Percentiles rank a stretch among this genome's conserved stretches.
phyloP scores from a whole-genome alignment of 2,113 vertebrate species.

The Macrotus californicus region DNA sequence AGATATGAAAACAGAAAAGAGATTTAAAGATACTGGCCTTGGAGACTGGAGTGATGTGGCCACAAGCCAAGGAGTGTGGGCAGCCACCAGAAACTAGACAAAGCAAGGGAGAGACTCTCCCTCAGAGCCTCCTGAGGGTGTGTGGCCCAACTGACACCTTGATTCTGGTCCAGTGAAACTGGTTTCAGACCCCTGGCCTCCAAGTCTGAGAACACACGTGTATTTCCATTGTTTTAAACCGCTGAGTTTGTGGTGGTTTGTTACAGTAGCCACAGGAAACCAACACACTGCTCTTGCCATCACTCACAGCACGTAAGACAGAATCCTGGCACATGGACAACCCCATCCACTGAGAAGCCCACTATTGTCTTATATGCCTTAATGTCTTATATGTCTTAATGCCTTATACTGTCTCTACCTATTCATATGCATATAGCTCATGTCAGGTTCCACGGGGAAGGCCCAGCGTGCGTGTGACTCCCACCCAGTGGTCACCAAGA shows the following conservation, averaged over 20 bases:
- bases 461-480: accelerated
- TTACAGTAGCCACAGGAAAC: not conserved
- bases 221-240: not conserved
- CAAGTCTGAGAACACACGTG: not conserved
- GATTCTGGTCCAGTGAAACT: not conserved
- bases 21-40: not conserved
- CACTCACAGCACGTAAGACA: not conserved
- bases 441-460: not conserved
- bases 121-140: not conserved
- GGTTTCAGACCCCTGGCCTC: not conserved
- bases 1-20: not conserved
- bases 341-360: not conserved
- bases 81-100: not conserved
- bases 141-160: not conserved
- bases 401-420: accelerated
- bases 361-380: too few relatives aligned
- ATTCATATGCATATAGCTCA: not conserved
- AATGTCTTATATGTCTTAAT: too few relatives aligned
- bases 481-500: not conserved
- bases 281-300: not conserved
- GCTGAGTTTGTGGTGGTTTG: not conserved
- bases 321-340: accelerated
- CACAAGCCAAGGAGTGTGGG: not conserved
- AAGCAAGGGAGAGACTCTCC: not conserved
- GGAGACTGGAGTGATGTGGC: not conserved